Conservation (phyloP, 2,797 vertebrate genomes). For the Eulemur rubriventer region DNA sequence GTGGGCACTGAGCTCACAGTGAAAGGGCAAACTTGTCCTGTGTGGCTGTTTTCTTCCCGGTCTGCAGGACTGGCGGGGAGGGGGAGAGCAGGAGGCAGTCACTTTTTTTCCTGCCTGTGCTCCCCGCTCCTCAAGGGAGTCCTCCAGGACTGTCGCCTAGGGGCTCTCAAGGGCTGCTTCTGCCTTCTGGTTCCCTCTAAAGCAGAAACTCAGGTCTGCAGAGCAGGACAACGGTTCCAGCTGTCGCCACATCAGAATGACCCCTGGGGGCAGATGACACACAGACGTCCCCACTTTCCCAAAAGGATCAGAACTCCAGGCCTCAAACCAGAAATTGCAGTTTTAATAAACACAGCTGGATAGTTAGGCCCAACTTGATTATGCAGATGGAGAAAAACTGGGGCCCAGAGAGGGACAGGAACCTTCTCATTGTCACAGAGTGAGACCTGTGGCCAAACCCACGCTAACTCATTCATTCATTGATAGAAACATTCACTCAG, state of each 20-base stretch:
- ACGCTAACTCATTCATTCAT: background rate
- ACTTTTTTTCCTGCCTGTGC: background rate
- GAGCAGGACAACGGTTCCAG: background rate
- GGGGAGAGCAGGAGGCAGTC: fast-evolving
- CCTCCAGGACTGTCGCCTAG: background rate
- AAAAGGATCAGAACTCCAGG: background rate
- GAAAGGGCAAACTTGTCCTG: background rate
- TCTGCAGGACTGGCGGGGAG: background rate
- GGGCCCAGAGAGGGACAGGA: background rate
- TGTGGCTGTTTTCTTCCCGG: background rate
- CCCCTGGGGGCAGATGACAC: fast-evolving
- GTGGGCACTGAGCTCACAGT: background rate
- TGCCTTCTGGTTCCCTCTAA: background rate
- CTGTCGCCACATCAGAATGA: background rate
- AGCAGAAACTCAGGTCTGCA: background rate
- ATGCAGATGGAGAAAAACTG: background rate
- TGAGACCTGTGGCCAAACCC: background rate
- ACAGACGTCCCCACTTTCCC: background rate
- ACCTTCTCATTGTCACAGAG: background rate
- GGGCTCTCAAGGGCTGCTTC: background rate
- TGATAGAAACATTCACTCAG: background rate
- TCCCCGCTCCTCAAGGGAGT: background rate
- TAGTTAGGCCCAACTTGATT: background rate
- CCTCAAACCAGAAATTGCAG: background rate
- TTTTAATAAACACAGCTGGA: constrained; percentile 50